Base-by-base conservation (phyloP, 2,113 vertebrate species). In the Colistium nudipinnis region DNA sequence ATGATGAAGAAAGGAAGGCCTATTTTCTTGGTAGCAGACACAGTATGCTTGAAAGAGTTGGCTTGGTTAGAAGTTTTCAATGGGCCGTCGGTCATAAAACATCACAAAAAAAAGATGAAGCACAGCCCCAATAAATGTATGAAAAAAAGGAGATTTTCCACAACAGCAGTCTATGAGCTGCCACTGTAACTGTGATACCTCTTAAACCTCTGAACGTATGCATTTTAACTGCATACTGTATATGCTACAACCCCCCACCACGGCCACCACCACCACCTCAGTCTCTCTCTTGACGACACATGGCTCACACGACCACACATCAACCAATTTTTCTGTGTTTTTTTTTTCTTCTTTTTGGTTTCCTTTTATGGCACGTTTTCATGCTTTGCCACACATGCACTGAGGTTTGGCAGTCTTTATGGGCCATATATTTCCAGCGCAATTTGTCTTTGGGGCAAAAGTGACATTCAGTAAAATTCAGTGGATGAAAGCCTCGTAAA, bases 361-460 rank as follows among this genome's bases (percentile, higher is more conserved):
- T 70, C 70, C 45, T 85, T 89, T 86, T 82, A 88, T 76, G 78
- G 30, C 74, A 76, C 61, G 4, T 79, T 88, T 90, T 88, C 85
- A 88, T 74, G 87, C 80, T 81, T 86, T 85, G 77, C 84, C 88
- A 86, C 87, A 89, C 88, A 67, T 83, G 85, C 91, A 82, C 81
- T 56, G 62, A 90, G 92, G 78, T 93, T 90, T 93, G 86, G 87
- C 89, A 80, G 81, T 66, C 89, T 94, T 94, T 92, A 93, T 84
- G 83, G 82, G 82, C 87, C 73, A 84, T 91, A 90, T 93, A 90
- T 92, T 91, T 91, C 82, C 87, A 86, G 76, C 70, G 91, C 88
- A 93, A 93, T 93, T 93, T 93, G 91, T 93, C 89, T 84, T 87
- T 70, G 80, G 88, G 88, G 87, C 90, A 86, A 86, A 88, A 78